Percentiles rank a stretch among this genome's conserved stretches.
Conservation (phyloP, 2,113 vertebrate genomes). For the Coptodon bakossiorum region DNA sequence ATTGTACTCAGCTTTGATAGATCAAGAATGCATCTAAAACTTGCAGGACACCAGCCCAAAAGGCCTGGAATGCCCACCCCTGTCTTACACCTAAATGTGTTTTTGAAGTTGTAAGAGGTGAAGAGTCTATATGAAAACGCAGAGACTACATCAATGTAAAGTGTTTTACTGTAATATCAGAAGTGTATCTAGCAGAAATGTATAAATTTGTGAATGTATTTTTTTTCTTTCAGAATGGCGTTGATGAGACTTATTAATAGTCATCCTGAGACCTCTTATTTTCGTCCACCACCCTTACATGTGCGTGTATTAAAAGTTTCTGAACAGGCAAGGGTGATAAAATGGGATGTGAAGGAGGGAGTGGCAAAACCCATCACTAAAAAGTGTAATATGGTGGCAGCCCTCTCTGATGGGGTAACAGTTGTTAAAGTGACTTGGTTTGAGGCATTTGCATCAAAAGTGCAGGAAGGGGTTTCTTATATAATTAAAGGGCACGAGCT, state of each 20-base stretch:
- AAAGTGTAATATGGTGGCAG: neutral
- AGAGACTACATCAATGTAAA: neutral
- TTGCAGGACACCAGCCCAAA: too few species aligned
- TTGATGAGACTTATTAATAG: accelerated
- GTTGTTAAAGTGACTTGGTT: neutral
- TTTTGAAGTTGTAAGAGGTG: neutral
- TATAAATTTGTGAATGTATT: neutral
- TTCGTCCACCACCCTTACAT: neutral
- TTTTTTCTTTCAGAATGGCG: neutral
- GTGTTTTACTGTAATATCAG: neutral
- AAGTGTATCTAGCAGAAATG: neutral
- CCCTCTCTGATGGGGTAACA: neutral
- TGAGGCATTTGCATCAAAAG: neutral
- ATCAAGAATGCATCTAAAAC: too few species aligned
- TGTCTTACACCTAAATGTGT: too few species aligned
- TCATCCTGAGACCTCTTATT: neutral
- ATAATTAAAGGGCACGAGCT: neutral
- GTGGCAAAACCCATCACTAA: neutral
- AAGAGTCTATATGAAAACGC: neutral
- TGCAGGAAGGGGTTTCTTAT: neutral
- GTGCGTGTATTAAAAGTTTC: neutral
- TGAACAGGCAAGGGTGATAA: neutral
- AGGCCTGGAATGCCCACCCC: too few species aligned
- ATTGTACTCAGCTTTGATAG: too few species aligned
- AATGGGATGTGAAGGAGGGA: neutral